Percentiles rank a stretch among this genome's conserved stretches.
These are phyloP conservation scores for Drosophila ercepeae DNA, from an alignment of 1,140 invertebrate species.

Conservation along the genomic window DNA sequence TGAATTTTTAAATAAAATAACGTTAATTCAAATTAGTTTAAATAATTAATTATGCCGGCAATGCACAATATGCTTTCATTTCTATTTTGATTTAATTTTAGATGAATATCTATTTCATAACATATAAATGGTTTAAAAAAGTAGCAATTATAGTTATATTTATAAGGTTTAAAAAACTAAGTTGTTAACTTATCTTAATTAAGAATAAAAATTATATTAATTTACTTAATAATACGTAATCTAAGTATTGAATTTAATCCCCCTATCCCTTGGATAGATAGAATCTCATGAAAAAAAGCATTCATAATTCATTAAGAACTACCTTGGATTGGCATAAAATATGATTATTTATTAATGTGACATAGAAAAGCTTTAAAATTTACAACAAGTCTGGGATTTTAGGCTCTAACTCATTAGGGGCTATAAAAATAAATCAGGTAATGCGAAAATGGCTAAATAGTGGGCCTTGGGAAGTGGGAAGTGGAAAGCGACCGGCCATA, in stretches of 20 bases:
- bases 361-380: conserved; percentile 8
- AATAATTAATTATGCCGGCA: background rate
- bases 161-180: no score
- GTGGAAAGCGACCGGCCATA: background rate
- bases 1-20: background rate
- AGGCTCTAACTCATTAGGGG: conserved; percentile 21
- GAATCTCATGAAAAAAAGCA: no score
- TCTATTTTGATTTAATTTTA: no score
- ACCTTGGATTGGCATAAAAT: background rate
- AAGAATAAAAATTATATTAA: no score
- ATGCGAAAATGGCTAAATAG: background rate
- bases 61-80: no score
- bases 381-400: conserved; percentile 25
- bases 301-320: background rate
- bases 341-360: conserved; percentile 1
- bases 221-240: no score
- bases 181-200: no score
- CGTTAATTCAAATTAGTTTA: background rate
- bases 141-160: no score
- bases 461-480: background rate
- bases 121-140: no score
- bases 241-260: no score
- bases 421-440: conserved; percentile 31
- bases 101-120: no score
- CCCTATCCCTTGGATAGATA: no score